Conservation (phyloP, 2,113 vertebrate genomes). For the Picathartes gymnocephalus region DNA sequence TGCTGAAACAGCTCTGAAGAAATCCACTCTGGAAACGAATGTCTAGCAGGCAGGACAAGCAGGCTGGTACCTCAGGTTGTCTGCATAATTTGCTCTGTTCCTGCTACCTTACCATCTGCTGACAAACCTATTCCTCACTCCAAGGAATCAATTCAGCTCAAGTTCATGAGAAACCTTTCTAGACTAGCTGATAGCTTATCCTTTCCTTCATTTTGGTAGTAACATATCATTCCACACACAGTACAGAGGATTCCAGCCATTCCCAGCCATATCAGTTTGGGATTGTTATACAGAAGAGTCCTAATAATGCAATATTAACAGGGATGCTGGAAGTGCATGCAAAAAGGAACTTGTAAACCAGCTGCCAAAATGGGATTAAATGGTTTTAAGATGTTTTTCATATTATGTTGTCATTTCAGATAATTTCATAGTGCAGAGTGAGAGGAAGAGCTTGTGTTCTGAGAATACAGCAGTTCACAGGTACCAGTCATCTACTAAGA, state of each 20-base stretch:
- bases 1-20: neutral
- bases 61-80: neutral
- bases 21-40: neutral
- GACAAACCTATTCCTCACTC: neutral
- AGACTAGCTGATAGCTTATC: neutral
- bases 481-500: no score
- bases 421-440: neutral
- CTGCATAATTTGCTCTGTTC: neutral
- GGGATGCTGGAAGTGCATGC: neutral
- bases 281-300: neutral
- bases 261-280: neutral
- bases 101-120: neutral
- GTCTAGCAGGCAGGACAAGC: neutral
- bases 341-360: neutral
- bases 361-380: neutral
- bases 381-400: fast-evolving
- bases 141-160: neutral
- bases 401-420: neutral
- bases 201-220: neutral
- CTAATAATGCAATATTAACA: neutral
- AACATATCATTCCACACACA: neutral
- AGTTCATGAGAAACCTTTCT: neutral
- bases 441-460: neutral
- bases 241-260: neutral
- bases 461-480: neutral